Percentiles rank a stretch among this genome's conserved stretches.
Conservation (phyloP, 2,888 invertebrate genomes). For the Nomada ferruginata region DNA sequence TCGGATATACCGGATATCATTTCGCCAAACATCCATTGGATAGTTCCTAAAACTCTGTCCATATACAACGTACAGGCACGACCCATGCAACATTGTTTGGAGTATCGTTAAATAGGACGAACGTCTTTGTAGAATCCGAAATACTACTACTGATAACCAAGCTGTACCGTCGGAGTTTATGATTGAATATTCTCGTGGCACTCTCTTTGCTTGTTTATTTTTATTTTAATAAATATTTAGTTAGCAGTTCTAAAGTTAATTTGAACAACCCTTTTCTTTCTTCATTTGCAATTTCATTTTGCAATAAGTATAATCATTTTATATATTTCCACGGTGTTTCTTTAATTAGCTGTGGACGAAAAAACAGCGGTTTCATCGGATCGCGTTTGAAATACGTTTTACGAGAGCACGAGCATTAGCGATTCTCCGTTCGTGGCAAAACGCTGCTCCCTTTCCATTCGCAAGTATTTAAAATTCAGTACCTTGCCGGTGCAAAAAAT, state of each 20-base stretch:
- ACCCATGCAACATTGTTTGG: slow-evolving; percentile 8
- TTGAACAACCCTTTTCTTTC: too few relatives aligned
- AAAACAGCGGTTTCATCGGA: not conserved
- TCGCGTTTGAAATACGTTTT: not conserved
- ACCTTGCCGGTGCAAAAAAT: not conserved
- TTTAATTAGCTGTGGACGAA: not conserved
- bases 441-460: not conserved
- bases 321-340: too few relatives aligned
- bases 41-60: slow-evolving; percentile 5
- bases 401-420: not conserved
- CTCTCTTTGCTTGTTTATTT: too few relatives aligned
- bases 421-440: not conserved
- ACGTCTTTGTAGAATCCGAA: not conserved
- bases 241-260: too few relatives aligned
- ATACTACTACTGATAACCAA: not conserved
- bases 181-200: too few relatives aligned
- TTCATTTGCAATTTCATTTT: too few relatives aligned
- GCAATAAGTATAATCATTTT: too few relatives aligned
- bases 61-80: slow-evolving; percentile 5
- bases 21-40: slow-evolving; percentile 46
- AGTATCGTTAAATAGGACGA: slow-evolving; percentile 15
- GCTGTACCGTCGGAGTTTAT: too few relatives aligned
- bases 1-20: slow-evolving; percentile 41
- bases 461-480: slow-evolving; percentile 6
- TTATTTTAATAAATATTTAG: too few relatives aligned